Base-by-base conservation (phyloP, 1,140 invertebrate genomes). In the Drosophila sucinea region DNA sequence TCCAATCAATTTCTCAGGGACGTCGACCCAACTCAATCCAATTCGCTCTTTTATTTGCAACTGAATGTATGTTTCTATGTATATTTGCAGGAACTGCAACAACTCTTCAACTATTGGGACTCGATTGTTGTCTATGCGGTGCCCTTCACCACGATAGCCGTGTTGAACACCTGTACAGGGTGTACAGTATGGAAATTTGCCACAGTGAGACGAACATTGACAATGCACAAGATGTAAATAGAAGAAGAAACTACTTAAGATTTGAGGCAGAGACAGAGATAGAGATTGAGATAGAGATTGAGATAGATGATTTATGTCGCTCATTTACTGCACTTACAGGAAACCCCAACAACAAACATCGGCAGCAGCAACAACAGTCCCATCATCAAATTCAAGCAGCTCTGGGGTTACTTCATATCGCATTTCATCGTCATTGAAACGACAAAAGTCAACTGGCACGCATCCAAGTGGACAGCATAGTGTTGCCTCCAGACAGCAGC, bases 111-210 rank as follows among this genome's bases (percentile, higher is more conserved):
- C 77, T 92, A 94, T 68, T 92, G 95, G 54, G 96, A 97, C 89
- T 95, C 95, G 0, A 80, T 95, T 29, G 68, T 96, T 1, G 96
- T 96, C 0, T 95, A 97, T 69, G 93, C 95, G 0, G 69, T 96
- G 27, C 96, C 96, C 0, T 94, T 96, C 66, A 92, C 93, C 7
- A 86, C 95, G 30, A 97, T 97, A 57, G 93, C 96, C 0, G 85
- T 95, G 0, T 92, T 97, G 67, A 97, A 97, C 81, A 92, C 94
- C 1, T 93, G 95, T 80, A 97, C 96, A 67, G 94, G 94, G 23
- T 91, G 92, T 4, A 94, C 94, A 1, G 94, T 97, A 2, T 95
- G 94, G 93, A 93, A 93, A 64, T 91, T 95, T 41, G 93, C 93
- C 5, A 90, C 93, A 57, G 90, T 94, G 35, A 89, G 95, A 69